Evolutionary conservation across 2,888 invertebrate genomes (phyloP), one percentile per base, ranked within the genome.

Genomic region (Panzeria rudis): DNA sequence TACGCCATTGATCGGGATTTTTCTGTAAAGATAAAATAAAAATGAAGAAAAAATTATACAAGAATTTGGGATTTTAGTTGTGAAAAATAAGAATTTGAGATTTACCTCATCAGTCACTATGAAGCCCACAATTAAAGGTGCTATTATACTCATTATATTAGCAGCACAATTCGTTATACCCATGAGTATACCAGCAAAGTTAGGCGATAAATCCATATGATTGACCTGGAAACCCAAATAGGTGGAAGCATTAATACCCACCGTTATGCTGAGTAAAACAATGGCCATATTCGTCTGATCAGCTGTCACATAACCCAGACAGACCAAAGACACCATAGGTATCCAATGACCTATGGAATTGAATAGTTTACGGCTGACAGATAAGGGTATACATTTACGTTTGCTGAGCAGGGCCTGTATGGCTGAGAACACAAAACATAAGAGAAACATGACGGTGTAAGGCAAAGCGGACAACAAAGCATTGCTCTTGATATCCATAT

Each of bases 121-220:
- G 15, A 94, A 91, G 8, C 96, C 95, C 0, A 96, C 96, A 29
- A 95, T 93, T 0, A 96, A 92, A 0, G 97, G 97, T 0, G 97
- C 97, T 87, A 97, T 93, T 85, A 97, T 95, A 72, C 97, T 96
- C 92, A 96, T 95, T 13, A 97, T 93, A 88, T 96, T 97, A 0
- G 96, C 95, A n/a, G 94, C 93, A 11, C 95, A 95, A 90, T 97
- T 97, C 1, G 97, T 97, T 88, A 97, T 95, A 6, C 92, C 97
- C 97, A 97, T 97, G 87, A 97, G 92, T 0, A 96, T 95, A 35
- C 97, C 97, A 2, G 97, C 96, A 90, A 95, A 96, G 90, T 96
- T 96, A 0, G 97, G 97, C 7, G 97, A 95, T 71, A 97, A 93
- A 93, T 97, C 97, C 86, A 97, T 96, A 89, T 97, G 97, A 87